Evolutionary conservation across 2,888 invertebrate genomes (phyloP).

Genomic region (Drymonia ruficornis): DNA sequence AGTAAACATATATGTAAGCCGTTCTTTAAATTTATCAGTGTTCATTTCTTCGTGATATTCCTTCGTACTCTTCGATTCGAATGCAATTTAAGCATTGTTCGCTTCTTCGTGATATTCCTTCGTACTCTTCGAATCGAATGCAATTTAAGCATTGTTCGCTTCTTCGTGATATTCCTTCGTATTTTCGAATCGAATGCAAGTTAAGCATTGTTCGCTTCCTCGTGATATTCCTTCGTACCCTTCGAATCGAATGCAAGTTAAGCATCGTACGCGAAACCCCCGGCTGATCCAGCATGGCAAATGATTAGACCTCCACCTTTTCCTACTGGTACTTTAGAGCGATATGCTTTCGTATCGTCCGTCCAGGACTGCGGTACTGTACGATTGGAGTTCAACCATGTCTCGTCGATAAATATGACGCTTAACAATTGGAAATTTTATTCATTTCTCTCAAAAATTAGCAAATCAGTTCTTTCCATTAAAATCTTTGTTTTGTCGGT

Average conservation of each 20-base stretch:
- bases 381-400: slow-evolving; percentile 24
- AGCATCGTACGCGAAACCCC: slow-evolving; percentile 5
- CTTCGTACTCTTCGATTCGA: slow-evolving; percentile 9
- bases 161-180: slow-evolving; percentile 15
- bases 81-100: slow-evolving; percentile 1
- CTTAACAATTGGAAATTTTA: slow-evolving; percentile 12
- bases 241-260: slow-evolving; percentile 10
- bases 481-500: slow-evolving; percentile 8
- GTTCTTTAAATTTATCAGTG: slow-evolving; percentile 1
- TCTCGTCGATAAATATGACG: slow-evolving; percentile 25
- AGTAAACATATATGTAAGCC: slow-evolving; percentile 11
- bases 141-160: slow-evolving; percentile 3
- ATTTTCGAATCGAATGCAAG: slow-evolving; percentile 11
- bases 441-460: slow-evolving; percentile 7
- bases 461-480: slow-evolving; percentile 2
- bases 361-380: slow-evolving; percentile 8
- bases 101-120: slow-evolving; percentile 15
- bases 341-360: slow-evolving; percentile 5
- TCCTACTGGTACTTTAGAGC: slow-evolving; percentile 13
- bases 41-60: slow-evolving; percentile 17
- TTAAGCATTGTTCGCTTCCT: slow-evolving; percentile 8
- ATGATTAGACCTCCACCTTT: slow-evolving; percentile 15
- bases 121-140: slow-evolving; percentile 11
- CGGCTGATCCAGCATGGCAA: slow-evolving; percentile 4
- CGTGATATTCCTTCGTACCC: slow-evolving; percentile 12